phyloP scores from a whole-genome alignment of 1,140 invertebrate species.

The Zelostemma sp. region DNA sequence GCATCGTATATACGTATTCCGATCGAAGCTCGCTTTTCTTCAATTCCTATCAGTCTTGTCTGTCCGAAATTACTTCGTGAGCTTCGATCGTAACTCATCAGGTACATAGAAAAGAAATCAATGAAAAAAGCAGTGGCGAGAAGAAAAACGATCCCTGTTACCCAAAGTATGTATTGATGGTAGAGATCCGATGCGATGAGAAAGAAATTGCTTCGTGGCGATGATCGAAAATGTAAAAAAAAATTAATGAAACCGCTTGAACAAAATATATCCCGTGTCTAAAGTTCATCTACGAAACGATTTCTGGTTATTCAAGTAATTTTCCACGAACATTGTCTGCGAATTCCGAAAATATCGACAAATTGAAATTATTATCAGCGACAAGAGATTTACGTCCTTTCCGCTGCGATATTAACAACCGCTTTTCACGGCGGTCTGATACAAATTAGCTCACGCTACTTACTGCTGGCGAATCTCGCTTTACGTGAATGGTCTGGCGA shows the following conservation, averaged over 20 bases:
- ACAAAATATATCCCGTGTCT: no score
- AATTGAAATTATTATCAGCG: no score
- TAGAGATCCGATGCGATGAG: constrained; percentile 23
- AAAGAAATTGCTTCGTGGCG: constrained; percentile 40
- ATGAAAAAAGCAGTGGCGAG: constrained; percentile 30
- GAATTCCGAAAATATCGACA: no score
- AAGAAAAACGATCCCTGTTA: constrained; percentile 31
- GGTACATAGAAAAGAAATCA: constrained; percentile 15
- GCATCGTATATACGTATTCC: constrained; percentile 1
- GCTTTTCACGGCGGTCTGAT: constrained; percentile 23
- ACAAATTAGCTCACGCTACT: constrained; percentile 44
- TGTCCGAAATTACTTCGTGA: constrained; percentile 36
- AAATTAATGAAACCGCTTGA: constrained; percentile 27
- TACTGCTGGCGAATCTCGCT: constrained; percentile 18
- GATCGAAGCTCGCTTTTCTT: constrained; percentile 17
- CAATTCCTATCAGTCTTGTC: constrained; percentile 9
- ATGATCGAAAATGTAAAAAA: constrained; percentile 31
- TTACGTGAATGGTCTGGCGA: constrained; percentile 34
- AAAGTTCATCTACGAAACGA: no score
- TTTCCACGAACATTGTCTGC: no score
- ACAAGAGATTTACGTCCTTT: no score
- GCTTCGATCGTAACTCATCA: constrained; percentile 37
- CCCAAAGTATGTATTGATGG: constrained; percentile 32
- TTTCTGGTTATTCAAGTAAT: no score
- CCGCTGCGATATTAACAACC: no score